Percentiles rank a stretch among this genome's conserved stretches.
Evolutionary conservation across 2,113 vertebrate genomes (phyloP).

Genomic region (Tursiops truncatus): DNA sequence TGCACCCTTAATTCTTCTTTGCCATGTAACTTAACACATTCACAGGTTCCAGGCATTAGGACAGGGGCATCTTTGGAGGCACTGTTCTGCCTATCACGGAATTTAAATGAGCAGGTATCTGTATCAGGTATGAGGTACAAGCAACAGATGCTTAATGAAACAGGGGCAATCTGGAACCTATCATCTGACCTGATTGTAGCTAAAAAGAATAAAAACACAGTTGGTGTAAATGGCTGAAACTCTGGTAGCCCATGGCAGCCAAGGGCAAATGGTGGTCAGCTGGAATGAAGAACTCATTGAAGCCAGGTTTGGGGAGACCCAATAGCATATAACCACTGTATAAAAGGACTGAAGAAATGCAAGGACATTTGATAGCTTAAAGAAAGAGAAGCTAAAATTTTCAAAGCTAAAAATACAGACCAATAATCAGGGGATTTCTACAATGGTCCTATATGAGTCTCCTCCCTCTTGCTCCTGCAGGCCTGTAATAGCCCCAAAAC

Average conservation of each 20-base stretch:
- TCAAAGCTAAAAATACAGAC: neutral
- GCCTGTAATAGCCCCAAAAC: neutral
- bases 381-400: neutral
- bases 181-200: neutral
- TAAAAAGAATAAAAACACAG: neutral
- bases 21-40: neutral
- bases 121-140: neutral
- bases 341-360: neutral
- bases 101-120: neutral
- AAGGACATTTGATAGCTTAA: neutral
- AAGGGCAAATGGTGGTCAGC: neutral
- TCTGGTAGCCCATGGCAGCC: neutral
- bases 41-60: neutral
- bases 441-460: neutral
- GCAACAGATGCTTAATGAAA: neutral
- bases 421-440: neutral
- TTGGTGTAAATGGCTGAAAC: neutral
- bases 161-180: neutral
- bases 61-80: neutral
- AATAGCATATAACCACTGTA: neutral
- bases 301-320: neutral
- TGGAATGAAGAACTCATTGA: neutral
- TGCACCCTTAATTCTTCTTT: neutral
- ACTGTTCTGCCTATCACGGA: neutral
- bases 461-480: neutral